Evolutionary conservation across 2,888 invertebrate species (phyloP), one percentile per base, ranked within the genome.

Genomic region (Temnothorax unifasciatus): DNA sequence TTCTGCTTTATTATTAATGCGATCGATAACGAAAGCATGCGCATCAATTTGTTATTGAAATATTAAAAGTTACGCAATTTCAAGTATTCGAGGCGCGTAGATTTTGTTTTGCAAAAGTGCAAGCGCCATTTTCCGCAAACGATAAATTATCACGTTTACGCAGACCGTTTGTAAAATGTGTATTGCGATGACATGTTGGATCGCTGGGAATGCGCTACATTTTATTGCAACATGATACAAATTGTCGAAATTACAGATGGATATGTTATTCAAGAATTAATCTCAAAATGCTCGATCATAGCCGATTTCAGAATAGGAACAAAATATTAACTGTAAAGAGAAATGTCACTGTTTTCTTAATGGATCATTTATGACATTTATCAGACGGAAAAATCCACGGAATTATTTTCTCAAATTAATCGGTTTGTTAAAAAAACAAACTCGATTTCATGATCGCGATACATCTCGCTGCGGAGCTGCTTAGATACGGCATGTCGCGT

Each of bases 401-500:
- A 59, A 21, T 77, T 69, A 71, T 34, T 68, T 68, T 38, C 3
- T 13, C 18, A 44, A 47, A 9, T 69, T 59, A 47, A 29, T 57
- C 21, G 18, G 5, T 8, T 47, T 8, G 15, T 41, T 59, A 5
- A 15, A 54, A 11, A 54, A 75, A 57, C 61, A 57, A 64, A 47
- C 21, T 47, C 59, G 68, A 77, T 75, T 82, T 54, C 61, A 18
- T 54, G 61, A 69, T 61, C 59, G 61, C 52, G 74, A 66, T 63
- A 64, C 59, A 61, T 29, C 57, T 64, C 34, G 47, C 74, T 29
- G 29, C 29, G 3, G 29, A 29, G 29, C 29, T 76, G 79, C 85
- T 85, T 90, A 83, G 76, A 82, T 74, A 85, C 84, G 54, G 47
- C 52, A 38, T 59, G 86, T 77, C 74, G 76, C 63, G 82, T 84